These are phyloP conservation scores for Enhydra lutris DNA, from an alignment of 2,113 vertebrate species.

Conservation along the genomic window DNA sequence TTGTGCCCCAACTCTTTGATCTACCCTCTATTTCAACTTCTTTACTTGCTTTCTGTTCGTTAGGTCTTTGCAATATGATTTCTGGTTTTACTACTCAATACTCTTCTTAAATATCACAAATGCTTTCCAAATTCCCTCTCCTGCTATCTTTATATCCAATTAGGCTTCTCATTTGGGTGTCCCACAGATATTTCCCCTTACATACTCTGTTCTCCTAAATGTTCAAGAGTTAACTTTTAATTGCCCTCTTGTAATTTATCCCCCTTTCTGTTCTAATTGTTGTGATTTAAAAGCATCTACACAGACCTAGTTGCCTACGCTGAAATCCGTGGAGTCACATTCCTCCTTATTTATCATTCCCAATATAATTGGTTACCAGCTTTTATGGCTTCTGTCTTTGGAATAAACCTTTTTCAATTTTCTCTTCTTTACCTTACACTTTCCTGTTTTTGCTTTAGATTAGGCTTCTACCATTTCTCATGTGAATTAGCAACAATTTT, in stretches of 20 bases:
- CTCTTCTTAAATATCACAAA: not conserved
- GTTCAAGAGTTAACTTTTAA: slow-evolving; percentile 41
- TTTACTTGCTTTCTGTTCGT: not conserved
- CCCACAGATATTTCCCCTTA: not conserved
- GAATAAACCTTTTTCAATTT: not conserved
- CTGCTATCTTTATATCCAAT: slow-evolving; percentile 8
- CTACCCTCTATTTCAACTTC: not conserved
- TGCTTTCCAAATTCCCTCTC: not conserved
- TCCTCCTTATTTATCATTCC: not conserved
- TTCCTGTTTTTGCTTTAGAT: not conserved
- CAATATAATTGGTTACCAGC: not conserved
- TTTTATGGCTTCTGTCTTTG: slow-evolving; percentile 13
- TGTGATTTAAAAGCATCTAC: slow-evolving; percentile 25
- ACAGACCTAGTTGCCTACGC: not conserved
- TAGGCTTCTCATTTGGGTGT: slow-evolving; percentile 26
- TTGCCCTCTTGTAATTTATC: slow-evolving; percentile 11
- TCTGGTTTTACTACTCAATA: not conserved
- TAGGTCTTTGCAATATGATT: not conserved
- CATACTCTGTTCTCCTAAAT: not conserved
- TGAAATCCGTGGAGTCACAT: not conserved
- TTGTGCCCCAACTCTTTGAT: too few relatives aligned
- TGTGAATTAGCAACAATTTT: not conserved
- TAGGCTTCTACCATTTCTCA: not conserved
- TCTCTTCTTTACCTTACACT: not conserved
- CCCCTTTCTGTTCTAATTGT: slow-evolving; percentile 30